Conservation (phyloP, 2,797 vertebrate species). For the Neostethus bicornis region DNA sequence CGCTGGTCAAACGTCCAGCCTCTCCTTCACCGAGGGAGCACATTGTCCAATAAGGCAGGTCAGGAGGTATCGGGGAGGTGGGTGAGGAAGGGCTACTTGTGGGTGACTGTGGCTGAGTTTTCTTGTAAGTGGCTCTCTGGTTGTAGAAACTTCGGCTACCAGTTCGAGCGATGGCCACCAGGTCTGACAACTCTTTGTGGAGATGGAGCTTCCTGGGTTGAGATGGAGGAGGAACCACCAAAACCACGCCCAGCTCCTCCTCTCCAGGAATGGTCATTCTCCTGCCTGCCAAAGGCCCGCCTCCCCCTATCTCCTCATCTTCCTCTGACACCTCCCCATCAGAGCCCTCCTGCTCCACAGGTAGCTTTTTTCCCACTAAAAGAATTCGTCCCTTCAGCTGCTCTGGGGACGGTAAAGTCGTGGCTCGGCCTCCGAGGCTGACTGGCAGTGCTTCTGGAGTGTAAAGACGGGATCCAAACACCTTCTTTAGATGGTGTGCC, state of each 20-base stretch:
- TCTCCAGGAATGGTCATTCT: slow-evolving; percentile 84
- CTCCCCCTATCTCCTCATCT: slow-evolving; percentile 90
- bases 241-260: slow-evolving; percentile 80
- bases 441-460: slow-evolving; percentile 81
- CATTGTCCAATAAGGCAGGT: slow-evolving; percentile 84
- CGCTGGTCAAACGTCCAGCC: slow-evolving; percentile 90
- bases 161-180: slow-evolving; percentile 82
- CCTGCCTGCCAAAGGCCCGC: slow-evolving; percentile 79
- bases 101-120: slow-evolving; percentile 72
- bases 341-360: slow-evolving; percentile 78
- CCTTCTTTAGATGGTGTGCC: slow-evolving; percentile 89
- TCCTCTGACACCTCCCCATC: slow-evolving; percentile 98
- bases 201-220: slow-evolving; percentile 83
- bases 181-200: slow-evolving; percentile 88
- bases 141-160: slow-evolving; percentile 80
- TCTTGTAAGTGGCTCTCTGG: slow-evolving; percentile 64
- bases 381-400: slow-evolving; percentile 91
- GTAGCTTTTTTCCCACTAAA: slow-evolving; percentile 91
- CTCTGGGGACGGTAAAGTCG: slow-evolving; percentile 90
- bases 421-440: slow-evolving; percentile 71
- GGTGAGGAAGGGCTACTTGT: slow-evolving; percentile 75
- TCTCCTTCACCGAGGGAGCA: slow-evolving; percentile 95
- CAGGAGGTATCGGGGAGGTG: slow-evolving; percentile 61
- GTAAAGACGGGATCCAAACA: slow-evolving; percentile 90
- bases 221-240: slow-evolving; percentile 86